Percentiles rank a stretch among this genome's conserved stretches.
phyloP scores from a whole-genome alignment of 2,888 invertebrate species.

The Phanerotoma sp. region DNA sequence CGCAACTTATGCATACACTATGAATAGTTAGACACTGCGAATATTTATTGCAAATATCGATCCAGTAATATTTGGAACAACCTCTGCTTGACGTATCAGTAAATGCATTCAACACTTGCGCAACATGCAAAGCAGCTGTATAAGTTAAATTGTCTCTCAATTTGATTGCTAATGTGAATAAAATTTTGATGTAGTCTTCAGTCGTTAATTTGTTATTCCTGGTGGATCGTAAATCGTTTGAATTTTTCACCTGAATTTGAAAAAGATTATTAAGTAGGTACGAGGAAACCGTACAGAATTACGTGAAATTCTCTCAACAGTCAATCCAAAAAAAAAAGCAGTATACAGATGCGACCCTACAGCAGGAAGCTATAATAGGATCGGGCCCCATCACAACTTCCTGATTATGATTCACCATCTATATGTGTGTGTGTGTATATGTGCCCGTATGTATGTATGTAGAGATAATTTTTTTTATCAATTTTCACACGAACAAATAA shows the following conservation, averaged over 20 bases:
- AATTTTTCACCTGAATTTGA: neutral
- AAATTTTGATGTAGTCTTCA: neutral
- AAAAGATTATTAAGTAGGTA: neutral
- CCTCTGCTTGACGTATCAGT: neutral
- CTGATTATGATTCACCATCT: too few relatives aligned
- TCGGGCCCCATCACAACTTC: too few relatives aligned
- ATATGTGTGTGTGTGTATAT: too few relatives aligned
- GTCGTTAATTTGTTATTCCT: neutral
- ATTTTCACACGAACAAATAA: too few relatives aligned
- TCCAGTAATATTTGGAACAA: slow-evolving; percentile 2
- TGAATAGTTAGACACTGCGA: neutral
- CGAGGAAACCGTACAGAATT: too few relatives aligned
- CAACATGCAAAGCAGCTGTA: neutral
- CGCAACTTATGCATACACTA: neutral
- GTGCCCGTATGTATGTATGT: too few relatives aligned
- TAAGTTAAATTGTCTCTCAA: neutral
- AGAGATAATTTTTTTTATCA: too few relatives aligned
- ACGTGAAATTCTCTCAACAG: neutral
- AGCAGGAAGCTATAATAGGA: too few relatives aligned
- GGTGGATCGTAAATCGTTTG: neutral
- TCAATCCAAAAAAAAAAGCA: too few relatives aligned
- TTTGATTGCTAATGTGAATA: neutral
- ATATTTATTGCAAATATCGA: neutral
- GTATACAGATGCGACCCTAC: too few relatives aligned
- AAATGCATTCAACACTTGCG: neutral